Evolutionary conservation across 2,888 invertebrate species (phyloP), one percentile per base, ranked within the genome.

Genomic region (Brachylomia viminalis): DNA sequence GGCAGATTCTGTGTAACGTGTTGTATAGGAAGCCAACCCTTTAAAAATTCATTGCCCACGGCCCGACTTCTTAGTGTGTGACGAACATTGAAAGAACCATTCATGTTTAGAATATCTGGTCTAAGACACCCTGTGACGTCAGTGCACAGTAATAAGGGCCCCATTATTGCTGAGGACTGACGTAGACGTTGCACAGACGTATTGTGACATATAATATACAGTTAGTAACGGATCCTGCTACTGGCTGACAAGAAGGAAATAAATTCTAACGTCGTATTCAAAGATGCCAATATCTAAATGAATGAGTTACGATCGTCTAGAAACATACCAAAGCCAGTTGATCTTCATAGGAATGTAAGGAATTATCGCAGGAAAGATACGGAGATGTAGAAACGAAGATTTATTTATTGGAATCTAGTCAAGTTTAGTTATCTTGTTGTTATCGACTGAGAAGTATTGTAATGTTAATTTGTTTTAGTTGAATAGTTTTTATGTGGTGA

Each of bases 301-400:
- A 80, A 80, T 75, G 75, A 86, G 49, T 80, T 82, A 82, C 84
- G 75, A 74, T 64, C 67, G 56, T 27, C 56, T 65, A 42, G 52
- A 70, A 66, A 79, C 73, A 74, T 82, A 68, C 73, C 74, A 30
- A 62, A 56, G 61, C 30, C 49, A 64, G 52, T 42, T 79, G 73
- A 72, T 66, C 75, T 66, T 38, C n/a, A 7, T 11, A 66, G n/a
- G 62, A 70, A 87, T 80, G 76, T 74, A 54, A 52, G 38, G 67
- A 79, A 87, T 77, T 65, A 77, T 77, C 65, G 58, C 72, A 74
- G 20, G 68, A 61, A 62, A 70, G 62, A 75, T 79, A 62, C 45
- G 20, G 62, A 54, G 65, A 72, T 68, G 62, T 64, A 68, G 54
- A 70, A 59, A 56, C 38, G 23, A 73, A 74, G 38, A 83, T 77